Conservation (phyloP, 2,888 invertebrate species). For the Tanytarsus gracilentus region DNA sequence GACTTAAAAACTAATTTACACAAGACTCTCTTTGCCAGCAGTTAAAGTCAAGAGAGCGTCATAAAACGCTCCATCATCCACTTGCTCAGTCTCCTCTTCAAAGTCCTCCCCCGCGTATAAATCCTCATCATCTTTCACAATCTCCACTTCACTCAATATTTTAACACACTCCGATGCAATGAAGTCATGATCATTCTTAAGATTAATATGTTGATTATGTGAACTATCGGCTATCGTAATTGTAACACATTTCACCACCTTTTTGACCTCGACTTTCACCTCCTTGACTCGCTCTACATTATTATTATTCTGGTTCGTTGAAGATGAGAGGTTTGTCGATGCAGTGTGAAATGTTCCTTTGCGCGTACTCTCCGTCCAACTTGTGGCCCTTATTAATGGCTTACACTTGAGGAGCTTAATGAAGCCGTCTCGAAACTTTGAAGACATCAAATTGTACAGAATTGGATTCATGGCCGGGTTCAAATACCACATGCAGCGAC, state of each 20-base stretch:
- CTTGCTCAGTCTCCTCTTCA: background rate
- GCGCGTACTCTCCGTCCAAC: slow-evolving; percentile 31
- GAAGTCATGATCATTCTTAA: slow-evolving; percentile 6
- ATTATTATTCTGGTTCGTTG: background rate
- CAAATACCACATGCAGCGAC: slow-evolving; percentile 77
- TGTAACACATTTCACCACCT: background rate
- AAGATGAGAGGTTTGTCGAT: slow-evolving; percentile 33
- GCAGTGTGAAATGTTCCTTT: slow-evolving; percentile 35
- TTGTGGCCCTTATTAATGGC: slow-evolving; percentile 29
- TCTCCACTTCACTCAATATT: background rate
- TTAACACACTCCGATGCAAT: background rate
- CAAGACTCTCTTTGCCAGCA: background rate
- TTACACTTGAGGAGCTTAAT: slow-evolving; percentile 51
- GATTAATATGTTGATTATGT: background rate
- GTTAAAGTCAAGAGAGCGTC: too few relatives aligned
- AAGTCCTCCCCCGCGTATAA: background rate
- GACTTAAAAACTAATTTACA: background rate
- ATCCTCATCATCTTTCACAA: background rate
- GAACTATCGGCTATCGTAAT: background rate
- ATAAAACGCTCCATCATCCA: background rate
- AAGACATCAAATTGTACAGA: slow-evolving; percentile 84
- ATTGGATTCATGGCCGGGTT: slow-evolving; percentile 89
- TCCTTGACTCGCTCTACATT: background rate
- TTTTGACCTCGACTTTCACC: background rate
- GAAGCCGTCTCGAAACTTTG: slow-evolving; percentile 79